Conservation (phyloP, 1,140 invertebrate species). For the Olivierus martensii region DNA sequence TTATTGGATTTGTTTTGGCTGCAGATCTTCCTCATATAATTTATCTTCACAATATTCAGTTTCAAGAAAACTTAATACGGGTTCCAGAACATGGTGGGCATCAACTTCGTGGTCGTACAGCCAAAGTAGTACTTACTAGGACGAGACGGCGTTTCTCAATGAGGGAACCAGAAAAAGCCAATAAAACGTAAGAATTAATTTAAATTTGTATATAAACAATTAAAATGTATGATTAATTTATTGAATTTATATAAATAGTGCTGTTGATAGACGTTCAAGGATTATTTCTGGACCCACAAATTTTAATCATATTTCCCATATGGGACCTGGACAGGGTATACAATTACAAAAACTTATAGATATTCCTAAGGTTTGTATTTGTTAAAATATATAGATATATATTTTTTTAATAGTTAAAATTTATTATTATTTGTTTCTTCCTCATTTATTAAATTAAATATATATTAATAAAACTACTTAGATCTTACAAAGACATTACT, state of each 20-base stretch:
- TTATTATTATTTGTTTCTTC: no score
- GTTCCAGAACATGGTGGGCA: constrained; percentile 10
- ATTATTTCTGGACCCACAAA: constrained; percentile 95
- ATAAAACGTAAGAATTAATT: constrained; percentile 12
- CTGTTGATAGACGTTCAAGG: constrained; percentile 60
- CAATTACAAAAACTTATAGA: constrained; percentile 85
- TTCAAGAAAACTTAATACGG: constrained; percentile 42
- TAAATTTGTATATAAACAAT: no score
- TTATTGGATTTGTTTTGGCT: constrained; percentile 47
- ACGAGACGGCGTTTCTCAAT: constrained; percentile 14
- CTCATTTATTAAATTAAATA: no score
- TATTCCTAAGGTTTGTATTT: constrained; percentile 49
- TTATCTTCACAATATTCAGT: constrained; percentile 67
- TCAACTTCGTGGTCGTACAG: constrained; percentile 4
- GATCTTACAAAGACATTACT: no score
- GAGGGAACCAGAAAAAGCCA: constrained; percentile 9
- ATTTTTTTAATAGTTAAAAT: no score
- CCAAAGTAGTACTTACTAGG: constrained; percentile 6
- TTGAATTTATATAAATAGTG: neutral
- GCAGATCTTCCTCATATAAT: constrained; percentile 74
- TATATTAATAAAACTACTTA: no score
- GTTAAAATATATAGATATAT: no score
- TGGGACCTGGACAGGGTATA: constrained; percentile 92
- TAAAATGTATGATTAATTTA: no score
- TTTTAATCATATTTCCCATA: constrained; percentile 96